Evolutionary conservation across 2,113 vertebrate species (phyloP).

Genomic region (Todiramphus chloris): DNA sequence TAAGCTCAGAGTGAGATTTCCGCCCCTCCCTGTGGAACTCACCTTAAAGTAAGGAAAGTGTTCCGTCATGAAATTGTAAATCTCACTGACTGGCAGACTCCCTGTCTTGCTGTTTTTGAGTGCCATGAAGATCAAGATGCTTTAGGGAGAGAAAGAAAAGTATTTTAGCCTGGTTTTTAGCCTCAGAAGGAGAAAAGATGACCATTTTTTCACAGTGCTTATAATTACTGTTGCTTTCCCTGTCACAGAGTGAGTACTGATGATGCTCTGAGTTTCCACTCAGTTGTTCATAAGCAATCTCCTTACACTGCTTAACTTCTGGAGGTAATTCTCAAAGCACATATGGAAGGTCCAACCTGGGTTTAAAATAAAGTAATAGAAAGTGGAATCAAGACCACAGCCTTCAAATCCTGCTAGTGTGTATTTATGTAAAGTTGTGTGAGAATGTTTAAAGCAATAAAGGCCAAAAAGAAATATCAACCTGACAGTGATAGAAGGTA

Average conservation of each 20-base stretch:
- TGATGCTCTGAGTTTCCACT: background rate
- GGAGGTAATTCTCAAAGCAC: background rate
- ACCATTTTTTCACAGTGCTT: background rate
- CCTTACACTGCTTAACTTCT: background rate
- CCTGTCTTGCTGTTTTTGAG: conserved; percentile 96
- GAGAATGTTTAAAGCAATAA: background rate
- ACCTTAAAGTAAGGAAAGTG: conserved; percentile 99
- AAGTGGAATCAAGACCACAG: background rate
- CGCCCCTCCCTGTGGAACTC: conserved; percentile 30
- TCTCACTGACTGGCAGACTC: conserved; percentile 97
- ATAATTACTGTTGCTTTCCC: background rate
- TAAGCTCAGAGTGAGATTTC: background rate
- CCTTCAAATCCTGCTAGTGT: background rate
- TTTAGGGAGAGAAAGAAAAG: conserved; percentile 63
- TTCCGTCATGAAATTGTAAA: conserved; percentile 99
- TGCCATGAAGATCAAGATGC: conserved; percentile 99
- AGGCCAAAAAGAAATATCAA: background rate
- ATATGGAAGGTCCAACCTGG: background rate
- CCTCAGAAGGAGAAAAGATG: background rate
- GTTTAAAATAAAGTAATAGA: background rate
- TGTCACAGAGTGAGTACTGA: background rate
- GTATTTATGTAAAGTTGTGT: background rate
- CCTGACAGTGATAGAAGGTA: background rate
- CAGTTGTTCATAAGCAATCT: background rate
- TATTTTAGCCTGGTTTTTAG: background rate